Conservation (phyloP, 2,797 vertebrate species). For the Myotis planiceps region DNA sequence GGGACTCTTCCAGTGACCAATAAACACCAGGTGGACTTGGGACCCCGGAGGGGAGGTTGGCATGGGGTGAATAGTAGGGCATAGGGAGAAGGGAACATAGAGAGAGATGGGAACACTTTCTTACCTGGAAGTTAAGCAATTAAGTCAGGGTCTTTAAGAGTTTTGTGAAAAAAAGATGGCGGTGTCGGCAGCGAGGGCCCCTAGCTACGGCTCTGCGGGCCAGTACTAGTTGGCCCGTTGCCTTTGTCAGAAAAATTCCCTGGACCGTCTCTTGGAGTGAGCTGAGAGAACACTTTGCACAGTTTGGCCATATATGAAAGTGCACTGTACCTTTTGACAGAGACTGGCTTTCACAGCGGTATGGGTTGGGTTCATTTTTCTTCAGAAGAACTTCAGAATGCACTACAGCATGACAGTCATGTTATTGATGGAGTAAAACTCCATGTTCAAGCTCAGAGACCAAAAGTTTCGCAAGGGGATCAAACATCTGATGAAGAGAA, state of each 20-base stretch:
- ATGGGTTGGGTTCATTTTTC: conserved; percentile 91
- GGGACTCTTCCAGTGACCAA: neutral
- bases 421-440: conserved; percentile 90
- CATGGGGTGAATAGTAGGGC: neutral
- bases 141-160: neutral
- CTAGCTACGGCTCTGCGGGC: fast-evolving
- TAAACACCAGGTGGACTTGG: neutral
- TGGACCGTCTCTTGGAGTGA: conserved; percentile 84
- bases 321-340: conserved; percentile 78
- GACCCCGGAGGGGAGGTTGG: neutral
- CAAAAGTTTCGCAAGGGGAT: conserved; percentile 51
- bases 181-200: fast-evolving
- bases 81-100: neutral
- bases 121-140: neutral
- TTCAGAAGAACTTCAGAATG: conserved; percentile 88
- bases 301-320: too few relatives aligned
- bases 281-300: conserved; percentile 48
- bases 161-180: conserved; percentile 38
- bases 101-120: neutral
- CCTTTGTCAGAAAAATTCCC: conserved; percentile 74
- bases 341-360: conserved; percentile 94
- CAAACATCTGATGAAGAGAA: conserved; percentile 77
- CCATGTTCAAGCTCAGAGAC: conserved; percentile 87
- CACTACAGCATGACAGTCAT: conserved; percentile 92
- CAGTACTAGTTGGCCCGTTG: neutral